Base-by-base conservation (phyloP, 2,113 vertebrate species). In the Butorides virescens region DNA sequence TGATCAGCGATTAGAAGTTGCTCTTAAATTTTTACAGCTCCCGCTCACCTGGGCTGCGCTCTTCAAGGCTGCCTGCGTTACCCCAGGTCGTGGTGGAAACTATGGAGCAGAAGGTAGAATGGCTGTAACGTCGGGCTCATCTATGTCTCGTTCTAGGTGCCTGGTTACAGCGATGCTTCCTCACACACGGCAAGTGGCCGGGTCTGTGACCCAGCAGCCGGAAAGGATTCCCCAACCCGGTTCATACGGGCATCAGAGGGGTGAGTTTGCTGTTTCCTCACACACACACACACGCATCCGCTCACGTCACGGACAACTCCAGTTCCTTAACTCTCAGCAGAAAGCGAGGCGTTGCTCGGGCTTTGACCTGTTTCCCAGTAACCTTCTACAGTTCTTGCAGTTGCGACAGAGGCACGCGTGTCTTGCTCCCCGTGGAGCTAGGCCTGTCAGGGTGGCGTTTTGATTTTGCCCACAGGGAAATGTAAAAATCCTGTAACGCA, bases 221-320 rank as follows among this genome's bases (percentile, higher is more conserved):
- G 66, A 56, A 53, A 63, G 47, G 62, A 27, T 20, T 59, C 19
- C 47, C 34, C 59, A 65, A 2, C 21, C 32, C 52, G 17, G 36
- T 13, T 86, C 46, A 44, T 80, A 0, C 0, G 39, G 74, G 27
- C 30, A 53, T 58, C 46, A 34, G 81, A 37, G 32, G 2, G 27
- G 71, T 27, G 66, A 70, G 19, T 86, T 36, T 88, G 59, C 79
- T 13, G 12, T 42, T 72, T 39, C 58, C 62, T 86, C 30, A 27
- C 15, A n/a, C 39, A 53, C n/a, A 12, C 9, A 27, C 15, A 8
- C 10, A 50, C 25, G 27, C 47, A 52, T 6, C 56, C 32, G 36
- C 58, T 82, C 1, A 2, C 30, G 27, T 58, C 67, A 15, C 0
- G 7, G 63, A 49, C 46, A 42, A 3, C 42, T 76, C 27, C n/a